Percentiles rank a stretch among this genome's conserved stretches.
Conservation (phyloP, 2,888 invertebrate species). For the Panzeria rudis region DNA sequence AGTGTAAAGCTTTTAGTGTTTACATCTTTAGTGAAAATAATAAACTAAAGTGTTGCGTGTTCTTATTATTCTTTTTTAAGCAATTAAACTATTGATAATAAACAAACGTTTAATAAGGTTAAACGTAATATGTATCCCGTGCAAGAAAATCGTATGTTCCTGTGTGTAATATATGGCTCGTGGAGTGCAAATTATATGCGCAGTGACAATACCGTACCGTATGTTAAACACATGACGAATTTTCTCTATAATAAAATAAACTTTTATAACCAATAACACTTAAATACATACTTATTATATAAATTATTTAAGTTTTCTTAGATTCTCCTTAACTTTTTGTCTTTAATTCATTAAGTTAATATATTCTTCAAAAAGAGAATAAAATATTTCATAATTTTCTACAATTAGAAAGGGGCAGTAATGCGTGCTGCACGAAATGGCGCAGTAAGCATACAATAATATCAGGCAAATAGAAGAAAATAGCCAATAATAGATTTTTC, state of each 20-base stretch:
- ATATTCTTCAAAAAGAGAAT: neutral
- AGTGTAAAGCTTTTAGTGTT: no score
- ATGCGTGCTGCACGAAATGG: neutral
- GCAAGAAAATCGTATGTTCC: no score
- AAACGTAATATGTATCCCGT: no score
- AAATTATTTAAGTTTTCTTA: neutral
- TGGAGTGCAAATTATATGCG: no score
- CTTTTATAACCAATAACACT: neutral
- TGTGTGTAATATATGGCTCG: no score
- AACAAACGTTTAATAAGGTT: no score
- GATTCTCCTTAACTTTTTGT: neutral
- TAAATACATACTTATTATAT: neutral
- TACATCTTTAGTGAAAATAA: no score
- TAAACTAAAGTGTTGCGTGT: no score
- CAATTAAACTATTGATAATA: no score
- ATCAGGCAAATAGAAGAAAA: neutral
- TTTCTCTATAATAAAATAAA: neutral
- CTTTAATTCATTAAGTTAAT: neutral
- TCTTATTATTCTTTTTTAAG: no score
- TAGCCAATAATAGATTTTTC: neutral
- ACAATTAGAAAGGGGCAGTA: neutral
- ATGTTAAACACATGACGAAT: neutral
- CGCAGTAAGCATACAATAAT: neutral
- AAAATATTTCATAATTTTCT: neutral
- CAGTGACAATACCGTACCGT: no score